Evolutionary conservation across 1,140 invertebrate species (phyloP).

Genomic region (Lysiphlebus fabarum): DNA sequence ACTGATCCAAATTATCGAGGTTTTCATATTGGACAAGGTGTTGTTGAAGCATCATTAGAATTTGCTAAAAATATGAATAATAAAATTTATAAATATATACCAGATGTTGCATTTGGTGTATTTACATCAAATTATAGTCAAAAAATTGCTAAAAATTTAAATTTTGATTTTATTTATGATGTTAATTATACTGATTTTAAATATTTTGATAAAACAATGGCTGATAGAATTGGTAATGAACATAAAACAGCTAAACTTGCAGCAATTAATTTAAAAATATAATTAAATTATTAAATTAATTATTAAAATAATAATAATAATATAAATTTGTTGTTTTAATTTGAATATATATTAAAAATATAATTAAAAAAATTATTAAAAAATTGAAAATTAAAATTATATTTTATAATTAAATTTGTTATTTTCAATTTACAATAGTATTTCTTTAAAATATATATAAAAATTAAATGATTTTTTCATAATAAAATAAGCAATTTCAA

Average conservation of each 20-base stretch:
- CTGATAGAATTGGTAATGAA: constrained; percentile 34
- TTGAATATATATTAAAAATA: no score
- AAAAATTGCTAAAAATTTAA: constrained; percentile 31
- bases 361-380: no score
- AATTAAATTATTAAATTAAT: no score
- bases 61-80: constrained; percentile 18
- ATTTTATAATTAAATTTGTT: no score
- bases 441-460: no score
- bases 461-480: no score
- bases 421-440: no score
- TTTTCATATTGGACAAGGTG: constrained; percentile 32
- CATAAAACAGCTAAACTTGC: constrained; percentile 33
- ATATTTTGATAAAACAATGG: constrained; percentile 32
- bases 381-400: no score
- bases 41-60: constrained; percentile 32
- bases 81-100: constrained; percentile 5
- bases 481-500: no score
- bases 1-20: constrained; percentile 34
- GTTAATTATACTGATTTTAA: constrained; percentile 34
- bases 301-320: no score
- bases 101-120: constrained; percentile 34
- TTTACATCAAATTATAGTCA: constrained; percentile 42
- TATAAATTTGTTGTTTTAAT: no score
- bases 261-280: constrained; percentile 20
- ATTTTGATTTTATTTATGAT: constrained; percentile 32